phyloP scores from a whole-genome alignment of 1,140 invertebrate genomes.

The Hypsibius dujardini region DNA sequence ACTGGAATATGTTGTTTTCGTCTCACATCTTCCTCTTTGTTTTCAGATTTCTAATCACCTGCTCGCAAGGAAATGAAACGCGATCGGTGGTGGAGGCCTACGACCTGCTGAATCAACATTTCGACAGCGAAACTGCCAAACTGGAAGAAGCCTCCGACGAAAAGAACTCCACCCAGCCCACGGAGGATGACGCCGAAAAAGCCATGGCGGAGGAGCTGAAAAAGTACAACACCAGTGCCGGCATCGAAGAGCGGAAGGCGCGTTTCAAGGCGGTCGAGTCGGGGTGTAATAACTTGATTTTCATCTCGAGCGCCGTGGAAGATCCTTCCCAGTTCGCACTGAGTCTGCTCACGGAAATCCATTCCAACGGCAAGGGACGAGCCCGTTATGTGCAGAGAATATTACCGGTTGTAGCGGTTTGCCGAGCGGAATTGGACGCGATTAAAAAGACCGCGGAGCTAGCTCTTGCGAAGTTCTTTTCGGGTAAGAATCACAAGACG shows the following conservation, averaged over 20 bases:
- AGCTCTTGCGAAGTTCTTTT: constrained; percentile 55
- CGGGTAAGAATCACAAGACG: constrained; percentile 29
- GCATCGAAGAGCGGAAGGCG: constrained; percentile 22
- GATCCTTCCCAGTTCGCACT: constrained; percentile 50
- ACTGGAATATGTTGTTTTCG: no score
- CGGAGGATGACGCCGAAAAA: constrained; percentile 26
- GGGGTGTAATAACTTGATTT: constrained; percentile 58
- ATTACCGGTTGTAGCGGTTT: constrained; percentile 58
- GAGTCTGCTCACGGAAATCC: constrained; percentile 52
- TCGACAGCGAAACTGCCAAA: constrained; percentile 44
- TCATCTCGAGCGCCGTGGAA: constrained; percentile 50
- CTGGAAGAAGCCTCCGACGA: constrained; percentile 26
- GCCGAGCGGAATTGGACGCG: constrained; percentile 53
- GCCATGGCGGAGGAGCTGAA: constrained; percentile 47
- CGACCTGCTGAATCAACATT: constrained; percentile 67
- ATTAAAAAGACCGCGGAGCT: constrained; percentile 46
- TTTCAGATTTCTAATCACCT: constrained; percentile 52
- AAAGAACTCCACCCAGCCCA: constrained; percentile 17
- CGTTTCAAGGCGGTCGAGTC: constrained; percentile 46
- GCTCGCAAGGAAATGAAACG: constrained; percentile 57
- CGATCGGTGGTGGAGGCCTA: constrained; percentile 64
- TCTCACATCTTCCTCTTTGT: background rate
- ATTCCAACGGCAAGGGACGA: constrained; percentile 45
- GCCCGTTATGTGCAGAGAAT: constrained; percentile 54
- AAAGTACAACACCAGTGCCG: constrained; percentile 26